Percentiles rank a stretch among this genome's conserved stretches.
Evolutionary conservation across 1,140 invertebrate species (phyloP).

Genomic region (Coptotermes formosanus): DNA sequence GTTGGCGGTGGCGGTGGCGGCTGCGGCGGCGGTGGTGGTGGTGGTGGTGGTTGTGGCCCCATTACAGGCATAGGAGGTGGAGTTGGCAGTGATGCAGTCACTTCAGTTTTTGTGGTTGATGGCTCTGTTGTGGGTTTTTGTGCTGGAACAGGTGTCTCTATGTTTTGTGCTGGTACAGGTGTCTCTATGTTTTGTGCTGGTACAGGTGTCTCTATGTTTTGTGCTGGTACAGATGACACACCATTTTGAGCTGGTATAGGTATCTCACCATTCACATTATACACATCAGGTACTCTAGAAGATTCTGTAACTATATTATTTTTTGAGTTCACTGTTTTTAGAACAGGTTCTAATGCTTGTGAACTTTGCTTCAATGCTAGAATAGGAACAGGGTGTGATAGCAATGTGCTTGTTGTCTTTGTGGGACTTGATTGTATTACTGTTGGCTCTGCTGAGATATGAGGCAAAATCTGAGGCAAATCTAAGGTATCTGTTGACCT

Average conservation of each 20-base stretch:
- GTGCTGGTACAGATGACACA: too few relatives aligned
- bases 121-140: neutral
- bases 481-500: neutral
- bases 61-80: constrained; percentile 43
- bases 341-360: neutral
- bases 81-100: constrained; percentile 37
- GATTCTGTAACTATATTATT: neutral
- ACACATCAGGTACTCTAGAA: neutral
- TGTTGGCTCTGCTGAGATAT: neutral
- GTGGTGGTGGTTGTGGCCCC: constrained; percentile 34
- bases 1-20: constrained; percentile 48
- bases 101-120: neutral
- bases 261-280: neutral
- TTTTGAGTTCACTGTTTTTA: neutral
- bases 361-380: neutral
- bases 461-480: neutral
- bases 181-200: neutral
- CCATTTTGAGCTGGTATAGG: neutral
- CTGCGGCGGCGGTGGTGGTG: constrained; percentile 45
- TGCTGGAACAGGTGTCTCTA: too few relatives aligned
- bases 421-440: neutral
- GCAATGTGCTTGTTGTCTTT: neutral
- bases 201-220: neutral
- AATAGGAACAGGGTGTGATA: neutral
- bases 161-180: neutral